A percentile compares a stretch with the other conserved stretches of the same genome.
Evolutionary conservation across 2,797 vertebrate genomes (phyloP).

Genomic region (Notolabrus celidotus): DNA sequence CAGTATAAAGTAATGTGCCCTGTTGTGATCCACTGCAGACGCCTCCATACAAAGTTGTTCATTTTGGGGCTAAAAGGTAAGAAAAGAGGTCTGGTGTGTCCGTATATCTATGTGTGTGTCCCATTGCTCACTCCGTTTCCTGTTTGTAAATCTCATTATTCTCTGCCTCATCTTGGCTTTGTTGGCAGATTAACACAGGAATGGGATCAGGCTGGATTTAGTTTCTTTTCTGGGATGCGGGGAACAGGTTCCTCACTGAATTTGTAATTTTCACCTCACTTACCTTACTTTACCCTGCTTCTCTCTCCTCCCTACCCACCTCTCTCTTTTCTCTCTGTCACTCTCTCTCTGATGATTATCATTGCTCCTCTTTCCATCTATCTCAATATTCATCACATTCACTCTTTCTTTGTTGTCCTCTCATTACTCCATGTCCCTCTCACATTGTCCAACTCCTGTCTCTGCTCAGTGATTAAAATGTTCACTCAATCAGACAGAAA

Average conservation of each 20-base stretch:
- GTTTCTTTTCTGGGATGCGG: conserved; percentile 59
- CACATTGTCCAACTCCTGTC: neutral
- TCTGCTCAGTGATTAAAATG: conserved; percentile 20
- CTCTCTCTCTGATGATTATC: conserved; percentile 3
- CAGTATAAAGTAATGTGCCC: neutral
- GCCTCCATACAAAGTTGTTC: conserved; percentile 2
- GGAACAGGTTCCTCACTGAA: conserved; percentile 47
- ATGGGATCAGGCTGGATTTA: conserved; percentile 69
- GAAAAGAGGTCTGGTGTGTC: conserved; percentile 12
- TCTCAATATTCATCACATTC: neutral
- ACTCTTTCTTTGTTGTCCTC: neutral
- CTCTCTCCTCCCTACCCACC: neutral
- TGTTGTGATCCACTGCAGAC: conserved; percentile 17
- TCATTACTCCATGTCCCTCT: neutral
- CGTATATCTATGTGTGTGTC: conserved; percentile 57
- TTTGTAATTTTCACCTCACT: conserved; percentile 36
- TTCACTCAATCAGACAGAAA: neutral
- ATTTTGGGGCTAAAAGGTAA: conserved; percentile 27
- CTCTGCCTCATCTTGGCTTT: conserved; percentile 65
- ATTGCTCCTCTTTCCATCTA: conserved; percentile 8
- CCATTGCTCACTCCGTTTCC: conserved; percentile 47
- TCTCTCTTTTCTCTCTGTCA: neutral
- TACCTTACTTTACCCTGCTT: conserved; percentile 43
- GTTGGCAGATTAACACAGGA: conserved; percentile 64
- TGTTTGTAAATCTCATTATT: conserved; percentile 72